Base-by-base conservation (phyloP, 2,888 invertebrate species). In the Aleiodes alternator region DNA sequence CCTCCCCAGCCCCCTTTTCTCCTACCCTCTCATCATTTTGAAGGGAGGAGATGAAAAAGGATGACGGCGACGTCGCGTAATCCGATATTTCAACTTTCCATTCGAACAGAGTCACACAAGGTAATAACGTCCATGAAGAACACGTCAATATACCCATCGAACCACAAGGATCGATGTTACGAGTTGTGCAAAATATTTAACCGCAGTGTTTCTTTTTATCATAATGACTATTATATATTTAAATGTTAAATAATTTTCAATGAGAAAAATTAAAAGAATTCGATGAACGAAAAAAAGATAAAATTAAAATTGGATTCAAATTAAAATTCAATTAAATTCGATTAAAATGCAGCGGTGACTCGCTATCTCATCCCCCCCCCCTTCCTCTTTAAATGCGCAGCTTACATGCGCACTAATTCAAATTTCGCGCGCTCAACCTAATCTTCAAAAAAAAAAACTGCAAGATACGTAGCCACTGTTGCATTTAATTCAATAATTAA, bases 281-380 rank as follows among this genome's bases (percentile, higher is more conserved):
- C 56, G 59, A 78, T 29, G 56, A 69, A 72, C 77, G 75, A 73
- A 76, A 72, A 72, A 73, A 78, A n/a, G n/a, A n/a, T n/a, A n/a
- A n/a, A n/a, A n/a, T n/a, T n/a, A n/a, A 72, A 77, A 38, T 38
- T 73, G 75, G 76, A 69, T 73, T 12, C 3, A 55, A 76, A 77
- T 75, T 66, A 74, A 80, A 80, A 81, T 78, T 56, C 48, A 14
- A 68, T 14, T 59, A 38, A 38, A 56, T 38, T 38, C 43, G 9
- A 43, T 11, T 8, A 3, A 43, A 43, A 43, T 43, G 8, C 43
- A 43, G 43, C 43, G 43, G 43, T 43, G 43, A 43, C 43, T 43
- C 43, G 4, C 43, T 43, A 43, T 43, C 43, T 43, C 6, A 11
- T 43, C 43, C 3, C 43, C 43, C 43, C 43, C 9, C 43, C 4